Evolutionary conservation across 92 coral and sea anemone genomes (phyloP), one percentile per base, ranked within the genome.

Genomic region (Umimayanthus chanpuru): DNA sequence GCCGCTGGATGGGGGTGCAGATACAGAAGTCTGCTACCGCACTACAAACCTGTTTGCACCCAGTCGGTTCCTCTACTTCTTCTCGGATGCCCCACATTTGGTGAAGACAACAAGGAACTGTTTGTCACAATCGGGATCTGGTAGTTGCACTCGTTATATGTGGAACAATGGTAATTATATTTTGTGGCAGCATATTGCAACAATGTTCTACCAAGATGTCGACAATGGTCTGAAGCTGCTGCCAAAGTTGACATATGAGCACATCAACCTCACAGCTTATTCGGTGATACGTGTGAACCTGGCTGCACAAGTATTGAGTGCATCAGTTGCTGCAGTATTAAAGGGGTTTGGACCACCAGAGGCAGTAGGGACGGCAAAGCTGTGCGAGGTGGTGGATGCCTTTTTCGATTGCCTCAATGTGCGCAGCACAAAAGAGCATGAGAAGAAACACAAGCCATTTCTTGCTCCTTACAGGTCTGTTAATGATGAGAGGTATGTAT

Each of bases 271-370:
- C 32, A 81, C 75, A 14, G 41, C 93, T 4, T 92, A 90, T 72
- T 79, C 89, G 40, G 78, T 53, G 11, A 92, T 92, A 93, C 72
- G 91, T 18, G 93, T 90, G 5, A 93, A 81, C 73, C 84, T 90
- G 41, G 95, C 93, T 78, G 91, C 93, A 11, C 95, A 93, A 81
- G 89, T 93, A 4, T 47, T 90, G 50, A 93, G 93, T 93, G 84
- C 90, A 2, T 86, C 95, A 12, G 88, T 93, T 40, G 91, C 95
- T 23, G 80, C 89, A 65, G 93, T 85, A 39, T 32, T 90, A 49
- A 74, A 76, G 85, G 79, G 66, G 23, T 90, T 85, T 73, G 88
- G 90, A 4, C 90, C 93, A 55, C 88, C 93, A 28, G 89, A 90
- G 20, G 90, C 88, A 67, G 58, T 80, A 68, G 95, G 20, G 5